Evolutionary conservation across 1,140 invertebrate species (phyloP).

Genomic region (Orchesella cincta): DNA sequence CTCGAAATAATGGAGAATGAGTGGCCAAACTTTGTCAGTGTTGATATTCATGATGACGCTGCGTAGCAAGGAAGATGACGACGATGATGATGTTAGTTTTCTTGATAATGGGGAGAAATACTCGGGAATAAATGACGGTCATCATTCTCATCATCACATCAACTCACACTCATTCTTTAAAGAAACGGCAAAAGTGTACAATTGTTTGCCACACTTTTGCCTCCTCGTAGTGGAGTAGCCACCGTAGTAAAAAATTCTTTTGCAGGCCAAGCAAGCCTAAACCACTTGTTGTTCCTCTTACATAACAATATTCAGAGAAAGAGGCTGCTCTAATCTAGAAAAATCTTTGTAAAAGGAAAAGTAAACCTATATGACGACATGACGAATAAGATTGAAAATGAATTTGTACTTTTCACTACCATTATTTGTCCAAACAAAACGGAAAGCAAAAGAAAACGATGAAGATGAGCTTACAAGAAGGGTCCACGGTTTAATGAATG

Average conservation of each 20-base stretch:
- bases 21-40: constrained; percentile 9
- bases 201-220: background rate
- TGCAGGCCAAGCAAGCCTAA: background rate
- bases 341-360: too few species aligned
- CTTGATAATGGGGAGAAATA: constrained; percentile 30
- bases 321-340: background rate
- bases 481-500: constrained; percentile 30
- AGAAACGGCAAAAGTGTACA: background rate
- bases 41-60: constrained; percentile 27
- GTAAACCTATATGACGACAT: background rate
- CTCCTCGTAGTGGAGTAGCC: background rate
- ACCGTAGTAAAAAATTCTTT: background rate
- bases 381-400: background rate
- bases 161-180: background rate
- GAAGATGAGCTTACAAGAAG: background rate
- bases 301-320: background rate
- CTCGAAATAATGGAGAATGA: constrained; percentile 27
- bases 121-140: constrained; percentile 31
- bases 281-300: background rate
- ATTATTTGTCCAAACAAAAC: too few species aligned
- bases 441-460: too few species aligned
- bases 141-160: constrained; percentile 24
- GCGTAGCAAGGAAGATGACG: constrained; percentile 21
- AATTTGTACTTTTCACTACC: background rate
- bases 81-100: constrained; percentile 25